Base-by-base conservation (phyloP, 2,888 invertebrate genomes). In the Phania funesta region DNA sequence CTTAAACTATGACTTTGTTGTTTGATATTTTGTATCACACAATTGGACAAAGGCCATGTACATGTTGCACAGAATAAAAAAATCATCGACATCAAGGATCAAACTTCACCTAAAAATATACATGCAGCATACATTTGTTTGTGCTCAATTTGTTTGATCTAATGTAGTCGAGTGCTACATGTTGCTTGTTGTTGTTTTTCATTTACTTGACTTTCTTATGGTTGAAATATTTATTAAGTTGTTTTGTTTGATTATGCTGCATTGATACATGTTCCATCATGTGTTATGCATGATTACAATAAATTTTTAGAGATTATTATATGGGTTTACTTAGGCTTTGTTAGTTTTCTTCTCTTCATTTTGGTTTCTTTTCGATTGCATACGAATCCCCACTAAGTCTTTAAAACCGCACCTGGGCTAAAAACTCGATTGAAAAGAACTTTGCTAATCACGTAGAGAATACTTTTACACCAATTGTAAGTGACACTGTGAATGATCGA, bases 71-170 rank as follows among this genome's bases (percentile, higher is more conserved):
- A 50, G 65, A 22, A 65, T 50, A 26, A 26, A 64, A 26, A 58
- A 60, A 76, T 35, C 70, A 26, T 48, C 44, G 68, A 68, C 50
- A 76, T 76, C 32, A 60, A 60, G 76, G 67, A 76, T 76, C 50
- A 76, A 41, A 67, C 20, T 50, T 70, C 56, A 26, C n/a, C 6
- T 11, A 26, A 38, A 22, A 74, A 44, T 41, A 58, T 56, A 46
- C 32, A 54, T 75, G 52, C 32, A 48, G 54, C 73, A 65, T 22
- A 46, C 64, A 80, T 65, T 75, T 67, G 81, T 56, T n/a, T 82
- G 81, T 82, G 82, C 78, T 82, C 82, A 82, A 82, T 82, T 82
- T 82, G 82, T 82, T 82, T 82, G 78, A 74, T 82, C 82, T 78
- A 78, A 78, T 82, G 82, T 73, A 58, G 24, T 52, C 60, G 41